Conservation (phyloP, 1,140 invertebrate species). For the Pseudomyrmex flavicornis region DNA sequence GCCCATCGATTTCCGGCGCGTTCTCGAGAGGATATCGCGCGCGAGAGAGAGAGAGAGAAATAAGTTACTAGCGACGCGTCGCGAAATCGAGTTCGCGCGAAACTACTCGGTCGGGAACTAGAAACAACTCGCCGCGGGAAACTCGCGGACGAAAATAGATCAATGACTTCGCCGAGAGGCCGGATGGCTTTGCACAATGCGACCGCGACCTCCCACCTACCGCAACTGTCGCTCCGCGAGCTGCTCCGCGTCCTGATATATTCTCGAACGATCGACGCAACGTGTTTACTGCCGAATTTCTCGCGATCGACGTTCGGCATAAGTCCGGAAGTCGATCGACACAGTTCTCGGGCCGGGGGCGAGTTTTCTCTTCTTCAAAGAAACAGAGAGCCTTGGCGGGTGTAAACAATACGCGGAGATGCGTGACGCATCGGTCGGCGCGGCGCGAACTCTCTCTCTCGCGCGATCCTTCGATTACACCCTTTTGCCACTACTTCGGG, state of each 20-base stretch:
- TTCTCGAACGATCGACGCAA: not conserved
- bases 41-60: not conserved
- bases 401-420: not conserved
- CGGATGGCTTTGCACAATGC: conserved; percentile 22
- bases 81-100: conserved; percentile 20
- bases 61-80: not conserved
- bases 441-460: not conserved
- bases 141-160: conserved; percentile 61
- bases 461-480: not conserved
- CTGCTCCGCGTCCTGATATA: conserved; percentile 20
- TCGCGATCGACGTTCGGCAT: not conserved
- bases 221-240: conserved; percentile 19
- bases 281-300: not conserved
- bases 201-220: conserved; percentile 52
- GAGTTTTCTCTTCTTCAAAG: too few species aligned
- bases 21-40: not conserved
- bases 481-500: not conserved
- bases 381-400: not conserved
- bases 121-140: conserved; percentile 33
- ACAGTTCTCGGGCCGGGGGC: not conserved
- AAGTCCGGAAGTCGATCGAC: not conserved
- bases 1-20: not conserved
- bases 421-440: not conserved
- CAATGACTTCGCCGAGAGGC: conserved; percentile 55
- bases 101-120: conserved; percentile 60